These are phyloP conservation scores for Indri indri DNA, from an alignment of 2,113 vertebrate genomes.

Conservation along the genomic window DNA sequence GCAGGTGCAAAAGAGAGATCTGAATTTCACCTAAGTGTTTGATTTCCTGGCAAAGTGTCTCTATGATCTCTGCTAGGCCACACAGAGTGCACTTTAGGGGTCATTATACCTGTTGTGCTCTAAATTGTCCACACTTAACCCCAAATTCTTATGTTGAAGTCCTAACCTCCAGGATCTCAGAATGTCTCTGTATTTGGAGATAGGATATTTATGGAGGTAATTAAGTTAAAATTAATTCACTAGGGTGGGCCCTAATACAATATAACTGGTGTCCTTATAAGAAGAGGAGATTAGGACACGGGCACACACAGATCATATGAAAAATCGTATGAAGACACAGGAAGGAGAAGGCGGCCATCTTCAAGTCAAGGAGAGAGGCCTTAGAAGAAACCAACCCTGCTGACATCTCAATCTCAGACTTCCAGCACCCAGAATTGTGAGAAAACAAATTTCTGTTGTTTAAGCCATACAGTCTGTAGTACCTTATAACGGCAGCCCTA, in stretches of 20 bases:
- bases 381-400: background rate
- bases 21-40: background rate
- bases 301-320: background rate
- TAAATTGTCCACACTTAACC: fast-evolving
- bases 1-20: background rate
- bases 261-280: background rate
- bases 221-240: background rate
- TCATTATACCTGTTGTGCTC: background rate
- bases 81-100: background rate
- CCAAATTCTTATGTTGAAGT: background rate
- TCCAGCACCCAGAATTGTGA: background rate
- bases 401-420: background rate
- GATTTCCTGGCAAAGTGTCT: background rate
- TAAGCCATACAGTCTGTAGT: background rate
- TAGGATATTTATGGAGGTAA: background rate
- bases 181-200: background rate
- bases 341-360: background rate
- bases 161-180: background rate
- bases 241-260: background rate
- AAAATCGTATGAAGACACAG: background rate
- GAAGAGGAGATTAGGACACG: background rate
- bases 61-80: background rate
- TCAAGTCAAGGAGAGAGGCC: background rate
- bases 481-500: background rate
- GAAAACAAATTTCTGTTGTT: background rate